A percentile compares a stretch with the other conserved stretches of the same genome.
phyloP scores from a whole-genome alignment of 2,888 invertebrate species.

The Plebejus melissa region DNA sequence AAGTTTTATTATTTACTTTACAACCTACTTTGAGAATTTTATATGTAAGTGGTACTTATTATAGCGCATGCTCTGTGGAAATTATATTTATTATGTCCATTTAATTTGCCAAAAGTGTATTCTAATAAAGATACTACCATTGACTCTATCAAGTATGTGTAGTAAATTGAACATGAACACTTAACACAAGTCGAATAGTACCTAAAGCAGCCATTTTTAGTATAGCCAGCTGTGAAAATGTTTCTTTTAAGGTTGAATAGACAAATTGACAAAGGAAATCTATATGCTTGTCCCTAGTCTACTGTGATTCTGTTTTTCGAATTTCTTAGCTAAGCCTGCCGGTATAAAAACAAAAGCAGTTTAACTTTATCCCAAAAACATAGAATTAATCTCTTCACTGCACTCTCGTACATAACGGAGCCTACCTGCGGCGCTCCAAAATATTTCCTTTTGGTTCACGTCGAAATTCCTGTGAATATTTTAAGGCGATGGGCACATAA shows the following conservation, averaged over 20 bases:
- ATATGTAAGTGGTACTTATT: constrained; percentile 9
- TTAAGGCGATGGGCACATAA: constrained; percentile 30
- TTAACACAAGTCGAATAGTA: too few relatives aligned
- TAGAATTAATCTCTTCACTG: neutral
- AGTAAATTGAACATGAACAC: too few relatives aligned
- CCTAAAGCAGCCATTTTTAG: too few relatives aligned
- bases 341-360: neutral
- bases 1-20: constrained; percentile 14
- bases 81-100: neutral
- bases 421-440: neutral
- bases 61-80: neutral
- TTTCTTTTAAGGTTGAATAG: too few relatives aligned
- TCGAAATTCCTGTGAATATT: constrained; percentile 27
- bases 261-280: too few relatives aligned
- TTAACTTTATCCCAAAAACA: neutral
- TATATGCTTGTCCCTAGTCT: too few relatives aligned
- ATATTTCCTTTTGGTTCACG: constrained; percentile 22
- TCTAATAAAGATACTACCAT: neutral
- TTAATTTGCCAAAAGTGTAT: neutral
- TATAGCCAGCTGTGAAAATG: too few relatives aligned
- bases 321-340: neutral
- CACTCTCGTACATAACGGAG: constrained; percentile 13
- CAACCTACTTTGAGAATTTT: constrained; percentile 14
- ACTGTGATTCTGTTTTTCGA: neutral
- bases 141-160: neutral